phyloP scores from a whole-genome alignment of 2,797 vertebrate genomes.

The Pangasius sanitwongsei region DNA sequence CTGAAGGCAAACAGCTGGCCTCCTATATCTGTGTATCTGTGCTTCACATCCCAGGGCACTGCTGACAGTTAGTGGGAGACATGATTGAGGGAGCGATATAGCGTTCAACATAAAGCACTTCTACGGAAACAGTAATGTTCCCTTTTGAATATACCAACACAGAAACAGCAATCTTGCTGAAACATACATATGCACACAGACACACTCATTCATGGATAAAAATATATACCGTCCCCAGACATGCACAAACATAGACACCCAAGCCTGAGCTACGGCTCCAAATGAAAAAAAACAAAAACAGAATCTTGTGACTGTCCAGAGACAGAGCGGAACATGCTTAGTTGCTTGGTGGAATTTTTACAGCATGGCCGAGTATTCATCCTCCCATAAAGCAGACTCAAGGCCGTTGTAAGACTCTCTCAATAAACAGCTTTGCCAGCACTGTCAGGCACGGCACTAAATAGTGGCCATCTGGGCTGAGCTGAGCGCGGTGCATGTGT shows the following conservation, averaged over 20 bases:
- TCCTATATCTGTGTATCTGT: constrained; percentile 48
- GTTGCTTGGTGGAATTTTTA: constrained; percentile 54
- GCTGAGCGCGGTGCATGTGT: constrained; percentile 37
- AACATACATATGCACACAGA: constrained; percentile 37
- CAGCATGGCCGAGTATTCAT: constrained; percentile 45
- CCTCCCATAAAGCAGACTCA: constrained; percentile 59
- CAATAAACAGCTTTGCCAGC: constrained; percentile 53
- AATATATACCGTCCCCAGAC: constrained; percentile 10
- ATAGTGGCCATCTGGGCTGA: constrained; percentile 50
- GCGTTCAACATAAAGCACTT: constrained; percentile 35
- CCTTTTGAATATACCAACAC: constrained; percentile 16
- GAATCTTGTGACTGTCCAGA: constrained; percentile 24
- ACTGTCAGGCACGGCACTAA: constrained; percentile 53
- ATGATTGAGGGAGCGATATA: constrained; percentile 24
- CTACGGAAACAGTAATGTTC: constrained; percentile 32
- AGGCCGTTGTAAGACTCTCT: constrained; percentile 41
- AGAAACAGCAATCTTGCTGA: neutral
- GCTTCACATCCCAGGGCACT: constrained; percentile 49
- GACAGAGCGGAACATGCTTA: constrained; percentile 42
- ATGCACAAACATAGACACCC: constrained; percentile 35
- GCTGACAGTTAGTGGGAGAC: constrained; percentile 48
- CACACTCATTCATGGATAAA: constrained; percentile 22
- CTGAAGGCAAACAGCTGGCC: constrained; percentile 72
- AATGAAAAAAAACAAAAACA: neutral
- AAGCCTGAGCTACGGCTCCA: neutral